Conservation (phyloP, 2,888 invertebrate genomes). For the Stenodera caucasica region DNA sequence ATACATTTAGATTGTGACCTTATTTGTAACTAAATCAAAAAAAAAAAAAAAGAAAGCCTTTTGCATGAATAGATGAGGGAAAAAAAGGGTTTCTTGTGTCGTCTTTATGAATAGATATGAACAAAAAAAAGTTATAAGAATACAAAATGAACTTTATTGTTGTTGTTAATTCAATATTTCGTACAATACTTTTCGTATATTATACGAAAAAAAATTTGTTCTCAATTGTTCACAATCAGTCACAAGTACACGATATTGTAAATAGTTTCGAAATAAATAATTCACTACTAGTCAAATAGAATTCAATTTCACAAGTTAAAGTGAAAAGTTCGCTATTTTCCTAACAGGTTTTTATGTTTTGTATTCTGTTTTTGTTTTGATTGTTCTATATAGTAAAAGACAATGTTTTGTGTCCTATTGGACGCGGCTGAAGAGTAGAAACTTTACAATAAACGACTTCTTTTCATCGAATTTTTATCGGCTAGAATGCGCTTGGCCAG, state of each 20-base stretch:
- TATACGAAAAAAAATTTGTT: neutral
- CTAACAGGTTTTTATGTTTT: conserved; percentile 14
- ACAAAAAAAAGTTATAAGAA: neutral
- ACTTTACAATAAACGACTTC: conserved; percentile 29
- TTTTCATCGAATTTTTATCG: conserved; percentile 29
- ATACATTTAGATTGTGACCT: neutral
- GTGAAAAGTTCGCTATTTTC: conserved; percentile 1
- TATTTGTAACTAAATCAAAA: neutral
- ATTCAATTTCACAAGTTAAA: neutral
- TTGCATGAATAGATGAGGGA: no score
- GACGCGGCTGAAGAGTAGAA: conserved; percentile 12
- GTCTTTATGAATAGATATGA: neutral
- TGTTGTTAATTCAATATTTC: neutral
- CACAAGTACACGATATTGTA: neutral
- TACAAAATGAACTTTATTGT: neutral
- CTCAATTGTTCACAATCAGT: neutral
- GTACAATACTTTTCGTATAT: neutral
- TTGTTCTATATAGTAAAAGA: conserved; percentile 21
- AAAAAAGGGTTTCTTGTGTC: conserved; percentile 3
- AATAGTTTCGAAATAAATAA: neutral
- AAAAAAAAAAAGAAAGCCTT: neutral
- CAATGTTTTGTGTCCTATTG: conserved; percentile 4
- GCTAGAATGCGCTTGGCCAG: conserved; percentile 26
- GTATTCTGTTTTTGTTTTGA: conserved; percentile 24
- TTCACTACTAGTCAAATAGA: neutral